phyloP scores from a whole-genome alignment of 53 echinoderm and acorn worm species.

The Hippasteria phrygiana region DNA sequence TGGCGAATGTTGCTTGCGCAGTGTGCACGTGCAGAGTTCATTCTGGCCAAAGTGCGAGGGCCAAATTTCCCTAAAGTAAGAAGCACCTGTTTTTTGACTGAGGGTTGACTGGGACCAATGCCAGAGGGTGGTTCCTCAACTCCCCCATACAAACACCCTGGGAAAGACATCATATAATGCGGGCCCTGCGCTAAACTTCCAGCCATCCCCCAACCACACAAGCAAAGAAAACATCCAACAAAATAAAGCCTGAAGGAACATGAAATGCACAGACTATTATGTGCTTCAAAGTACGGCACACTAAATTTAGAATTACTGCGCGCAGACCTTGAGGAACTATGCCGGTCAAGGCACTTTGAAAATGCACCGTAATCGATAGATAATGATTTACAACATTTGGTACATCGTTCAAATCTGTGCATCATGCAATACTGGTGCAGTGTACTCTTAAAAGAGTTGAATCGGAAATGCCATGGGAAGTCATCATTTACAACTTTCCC shows the following conservation, averaged over 20 bases:
- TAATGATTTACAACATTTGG: slow-evolving; percentile 13
- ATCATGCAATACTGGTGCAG: not conserved
- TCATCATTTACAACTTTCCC: no score
- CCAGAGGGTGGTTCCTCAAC: slow-evolving; percentile 18
- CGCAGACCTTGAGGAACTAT: not conserved
- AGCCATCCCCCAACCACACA: not conserved
- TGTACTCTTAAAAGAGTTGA: no score
- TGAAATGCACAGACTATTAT: slow-evolving; percentile 16
- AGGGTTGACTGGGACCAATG: not conserved
- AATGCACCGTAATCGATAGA: slow-evolving; percentile 1
- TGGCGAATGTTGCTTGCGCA: slow-evolving; percentile 31
- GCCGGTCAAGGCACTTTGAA: slow-evolving; percentile 44
- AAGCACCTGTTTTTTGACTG: slow-evolving; percentile 46
- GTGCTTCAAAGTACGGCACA: slow-evolving; percentile 1
- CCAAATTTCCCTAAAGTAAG: slow-evolving; percentile 17
- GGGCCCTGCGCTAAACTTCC: not conserved
- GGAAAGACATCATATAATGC: not conserved
- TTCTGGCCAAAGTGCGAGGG: slow-evolving; percentile 35
- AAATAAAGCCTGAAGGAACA: slow-evolving; percentile 6
- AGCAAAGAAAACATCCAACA: not conserved
- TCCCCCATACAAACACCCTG: not conserved
- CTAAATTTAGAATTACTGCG: slow-evolving; percentile 23
- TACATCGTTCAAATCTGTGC: not conserved
- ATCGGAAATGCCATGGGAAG: no score
- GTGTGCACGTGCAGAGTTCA: slow-evolving; percentile 44